Base-by-base conservation (phyloP, 2,797 vertebrate species). In the Meda fulgida region DNA sequence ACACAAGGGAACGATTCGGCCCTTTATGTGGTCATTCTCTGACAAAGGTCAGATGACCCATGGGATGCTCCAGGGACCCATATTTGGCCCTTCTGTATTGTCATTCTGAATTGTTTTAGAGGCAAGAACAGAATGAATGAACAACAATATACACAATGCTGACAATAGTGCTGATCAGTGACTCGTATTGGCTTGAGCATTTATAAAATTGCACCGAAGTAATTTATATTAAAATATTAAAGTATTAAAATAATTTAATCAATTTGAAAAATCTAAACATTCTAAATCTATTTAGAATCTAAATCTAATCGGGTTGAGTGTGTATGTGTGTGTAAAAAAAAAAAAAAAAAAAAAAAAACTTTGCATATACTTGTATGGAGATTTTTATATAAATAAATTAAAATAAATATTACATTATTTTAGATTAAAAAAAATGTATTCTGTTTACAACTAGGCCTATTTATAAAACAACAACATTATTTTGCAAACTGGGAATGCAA, bases 1-100 rank as follows among this genome's bases (percentile, higher is more conserved):
- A 95, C 96, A 96, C 95, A 93, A 96, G 96, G 95, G 96, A 96
- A 93, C 93, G 92, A 93, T 95, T 95, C 93, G 92, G 94, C 95
- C 94, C 87, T 89, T 87, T 94, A 94, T 95, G 94, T 93, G 77
- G 93, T 94, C 73, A 81, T 83, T 84, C 85, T 69, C 46, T 80
- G 65, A 79, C 79, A 77, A 85, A 69, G 36, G 69, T 84, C 71
- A 51, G 53, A 31, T 83, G 78, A 53, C 78, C 76, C 66, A 71
- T 46, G 71, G 40, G 81, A 83, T 86, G 63, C 87, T 85, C 70
- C 86, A 80, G n/a, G 78, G 87, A 80, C 84, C 78, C 84, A 80
- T 83, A 63, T 60, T 84, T 78, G 69, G 53, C 43, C 69, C 81
- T 58, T 84, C 80, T 84, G 43, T 31, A 48, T 36, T 84, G 63